phyloP scores from a whole-genome alignment of 2,113 vertebrate genomes.

The Heterocephalus glaber region DNA sequence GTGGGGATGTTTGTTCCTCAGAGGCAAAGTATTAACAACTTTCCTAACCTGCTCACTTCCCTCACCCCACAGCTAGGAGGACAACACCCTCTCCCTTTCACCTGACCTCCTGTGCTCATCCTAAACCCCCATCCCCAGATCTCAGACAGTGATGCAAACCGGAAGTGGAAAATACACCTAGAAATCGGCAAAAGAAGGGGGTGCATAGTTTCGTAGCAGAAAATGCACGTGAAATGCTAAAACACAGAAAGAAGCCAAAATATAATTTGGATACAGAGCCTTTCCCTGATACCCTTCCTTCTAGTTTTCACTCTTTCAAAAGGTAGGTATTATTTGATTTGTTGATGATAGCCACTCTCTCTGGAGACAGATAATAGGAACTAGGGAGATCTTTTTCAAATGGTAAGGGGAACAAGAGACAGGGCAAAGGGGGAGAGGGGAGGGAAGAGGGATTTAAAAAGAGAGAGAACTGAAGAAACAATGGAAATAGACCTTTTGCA shows the following conservation, averaged over 20 bases:
- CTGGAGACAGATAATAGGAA: not conserved
- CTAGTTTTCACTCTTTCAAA: not conserved
- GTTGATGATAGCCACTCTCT: not conserved
- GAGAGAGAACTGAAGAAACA: not conserved
- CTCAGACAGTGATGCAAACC: not conserved
- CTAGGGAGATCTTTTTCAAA: not conserved
- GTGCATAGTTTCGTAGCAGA: not conserved
- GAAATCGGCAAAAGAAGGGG: not conserved
- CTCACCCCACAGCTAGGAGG: not conserved
- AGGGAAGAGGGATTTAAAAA: not conserved
- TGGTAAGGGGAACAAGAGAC: not conserved
- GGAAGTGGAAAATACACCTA: not conserved
- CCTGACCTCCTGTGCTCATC: not conserved
- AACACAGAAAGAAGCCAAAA: not conserved
- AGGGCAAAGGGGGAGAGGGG: not conserved
- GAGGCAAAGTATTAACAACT: not conserved
- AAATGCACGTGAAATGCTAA: not conserved
- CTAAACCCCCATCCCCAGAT: not conserved
- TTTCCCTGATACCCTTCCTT: not conserved
- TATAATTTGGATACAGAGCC: not conserved
- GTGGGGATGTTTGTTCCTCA: not conserved
- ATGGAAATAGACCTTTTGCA: not conserved
- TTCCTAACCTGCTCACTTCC: not conserved
- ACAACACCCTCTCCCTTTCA: not conserved
- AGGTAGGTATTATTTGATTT: not conserved